phyloP scores from a whole-genome alignment of 2,888 invertebrate species.

The Noctua janthe region DNA sequence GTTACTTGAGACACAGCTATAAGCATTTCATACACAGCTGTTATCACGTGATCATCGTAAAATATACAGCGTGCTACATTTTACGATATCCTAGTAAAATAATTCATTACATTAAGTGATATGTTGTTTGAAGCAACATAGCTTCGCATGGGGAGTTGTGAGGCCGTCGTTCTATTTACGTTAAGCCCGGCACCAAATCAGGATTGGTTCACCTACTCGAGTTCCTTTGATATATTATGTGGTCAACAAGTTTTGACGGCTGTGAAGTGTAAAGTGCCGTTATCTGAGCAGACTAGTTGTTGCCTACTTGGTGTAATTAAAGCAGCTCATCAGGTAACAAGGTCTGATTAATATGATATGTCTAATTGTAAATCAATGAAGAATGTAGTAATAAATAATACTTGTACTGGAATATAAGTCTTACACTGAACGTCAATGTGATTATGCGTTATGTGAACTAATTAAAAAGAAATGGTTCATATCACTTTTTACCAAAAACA shows the following conservation, averaged over 20 bases:
- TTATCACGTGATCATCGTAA: conserved; percentile 83
- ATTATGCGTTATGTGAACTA: neutral
- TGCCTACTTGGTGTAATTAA: conserved; percentile 47
- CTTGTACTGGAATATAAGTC: neutral
- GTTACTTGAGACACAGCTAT: conserved; percentile 76
- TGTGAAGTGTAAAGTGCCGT: conserved; percentile 36
- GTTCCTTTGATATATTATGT: conserved; percentile 47
- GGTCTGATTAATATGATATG: conserved; percentile 21
- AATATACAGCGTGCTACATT: conserved; percentile 82
- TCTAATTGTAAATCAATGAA: conserved; percentile 1
- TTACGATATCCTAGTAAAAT: conserved; percentile 64
- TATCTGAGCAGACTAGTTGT: conserved; percentile 46
- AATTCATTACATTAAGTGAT: conserved; percentile 64
- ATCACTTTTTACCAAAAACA: neutral
- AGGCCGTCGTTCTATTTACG: conserved; percentile 50
- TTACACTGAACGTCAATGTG: neutral
- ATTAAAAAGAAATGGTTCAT: neutral
- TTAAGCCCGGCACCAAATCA: conserved; percentile 49
- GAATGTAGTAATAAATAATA: conserved; percentile 6
- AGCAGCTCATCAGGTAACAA: conserved; percentile 36
- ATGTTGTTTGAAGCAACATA: conserved; percentile 42
- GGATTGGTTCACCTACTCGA: conserved; percentile 52
- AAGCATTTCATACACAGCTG: conserved; percentile 80
- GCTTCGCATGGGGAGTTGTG: conserved; percentile 42
- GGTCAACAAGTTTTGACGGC: conserved; percentile 47